Conservation (phyloP, 1,140 invertebrate species). For the Hylyphantes graminicola region DNA sequence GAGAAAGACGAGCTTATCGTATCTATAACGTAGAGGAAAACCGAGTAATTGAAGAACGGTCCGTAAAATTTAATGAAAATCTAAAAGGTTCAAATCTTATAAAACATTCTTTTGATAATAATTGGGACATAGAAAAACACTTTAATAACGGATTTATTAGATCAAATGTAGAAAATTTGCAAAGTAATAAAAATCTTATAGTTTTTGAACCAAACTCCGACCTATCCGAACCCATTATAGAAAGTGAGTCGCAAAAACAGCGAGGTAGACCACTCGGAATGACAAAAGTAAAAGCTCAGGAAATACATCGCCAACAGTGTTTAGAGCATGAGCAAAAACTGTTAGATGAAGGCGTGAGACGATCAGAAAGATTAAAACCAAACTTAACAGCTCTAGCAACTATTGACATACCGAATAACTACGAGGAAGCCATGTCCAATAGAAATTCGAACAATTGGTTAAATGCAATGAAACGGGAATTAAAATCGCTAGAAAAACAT, state of each 20-base stretch:
- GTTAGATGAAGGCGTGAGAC: not conserved
- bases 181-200: not conserved
- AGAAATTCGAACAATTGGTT: not conserved
- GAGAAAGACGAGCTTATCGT: not conserved
- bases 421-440: not conserved
- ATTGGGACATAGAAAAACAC: not conserved
- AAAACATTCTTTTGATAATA: not conserved
- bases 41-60: not conserved
- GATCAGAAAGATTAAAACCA: not conserved
- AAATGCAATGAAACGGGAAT: not conserved
- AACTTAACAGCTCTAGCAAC: not conserved
- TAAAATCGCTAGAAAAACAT: conserved; percentile 1
- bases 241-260: not conserved
- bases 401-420: not conserved
- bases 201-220: not conserved
- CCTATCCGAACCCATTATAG: not conserved
- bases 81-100: conserved; percentile 7
- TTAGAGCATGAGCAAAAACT: not conserved
- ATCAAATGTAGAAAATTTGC: not conserved
- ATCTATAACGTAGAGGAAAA: not conserved
- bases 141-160: too few species aligned
- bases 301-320: not conserved
- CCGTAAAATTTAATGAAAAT: not conserved
- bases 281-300: not conserved
- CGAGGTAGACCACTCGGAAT: not conserved